A percentile compares a stretch with the other conserved stretches of the same genome.
These are phyloP conservation scores for Procambarus clarkii DNA, from an alignment of 1,140 invertebrate species.

Conservation along the genomic window DNA sequence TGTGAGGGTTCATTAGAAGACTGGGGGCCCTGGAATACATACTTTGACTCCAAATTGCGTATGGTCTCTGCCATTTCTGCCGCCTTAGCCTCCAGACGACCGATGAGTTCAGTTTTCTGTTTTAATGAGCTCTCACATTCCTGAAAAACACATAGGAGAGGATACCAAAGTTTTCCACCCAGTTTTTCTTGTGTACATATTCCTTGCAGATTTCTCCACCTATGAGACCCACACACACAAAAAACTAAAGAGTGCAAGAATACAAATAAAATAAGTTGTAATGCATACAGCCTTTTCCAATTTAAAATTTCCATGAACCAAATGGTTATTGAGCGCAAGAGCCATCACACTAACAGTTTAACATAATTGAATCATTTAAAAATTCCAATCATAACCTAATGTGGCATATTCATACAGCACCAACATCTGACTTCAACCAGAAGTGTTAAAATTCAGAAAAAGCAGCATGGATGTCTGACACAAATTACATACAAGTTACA, in stretches of 20 bases:
- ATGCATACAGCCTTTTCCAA: background rate
- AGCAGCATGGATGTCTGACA: conserved; percentile 24
- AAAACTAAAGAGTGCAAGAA: conserved; percentile 9
- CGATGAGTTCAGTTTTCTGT: conserved; percentile 71
- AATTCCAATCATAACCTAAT: background rate
- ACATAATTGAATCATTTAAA: background rate
- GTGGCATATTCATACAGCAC: background rate
- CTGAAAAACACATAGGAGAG: conserved; percentile 70
- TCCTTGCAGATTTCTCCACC: conserved; percentile 30
- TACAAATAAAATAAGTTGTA: conserved; percentile 16
- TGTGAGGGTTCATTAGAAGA: conserved; percentile 58
- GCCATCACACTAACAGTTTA: conserved; percentile 14
- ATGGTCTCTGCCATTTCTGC: conserved; percentile 70
- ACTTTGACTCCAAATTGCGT: conserved; percentile 72
- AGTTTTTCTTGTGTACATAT: conserved; percentile 17
- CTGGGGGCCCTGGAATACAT: conserved; percentile 70
- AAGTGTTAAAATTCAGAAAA: conserved; percentile 17
- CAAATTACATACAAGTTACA: conserved; percentile 40
- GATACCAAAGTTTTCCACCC: conserved; percentile 37
- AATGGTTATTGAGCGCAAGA: background rate
- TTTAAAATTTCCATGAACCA: background rate
- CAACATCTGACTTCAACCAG: background rate
- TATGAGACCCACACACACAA: background rate
- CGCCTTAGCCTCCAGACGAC: conserved; percentile 60
- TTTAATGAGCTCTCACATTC: conserved; percentile 72